A percentile compares a stretch with the other conserved stretches of the same genome.
These are phyloP conservation scores for Aquatica leii DNA, from an alignment of 2,888 invertebrate genomes.

Conservation along the genomic window DNA sequence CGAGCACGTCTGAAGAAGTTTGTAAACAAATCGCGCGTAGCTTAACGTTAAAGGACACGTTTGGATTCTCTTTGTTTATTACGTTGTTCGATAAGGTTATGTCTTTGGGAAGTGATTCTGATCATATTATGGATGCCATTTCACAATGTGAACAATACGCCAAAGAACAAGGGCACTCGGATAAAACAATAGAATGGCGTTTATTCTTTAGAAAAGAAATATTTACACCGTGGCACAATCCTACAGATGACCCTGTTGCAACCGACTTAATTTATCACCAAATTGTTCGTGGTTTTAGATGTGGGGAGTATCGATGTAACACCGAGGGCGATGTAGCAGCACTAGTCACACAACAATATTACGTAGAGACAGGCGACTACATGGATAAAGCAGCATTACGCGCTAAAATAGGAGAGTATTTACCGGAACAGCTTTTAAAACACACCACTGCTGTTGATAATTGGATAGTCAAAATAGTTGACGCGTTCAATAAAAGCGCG, in stretches of 20 bases:
- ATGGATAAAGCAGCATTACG: slow-evolving; percentile 75
- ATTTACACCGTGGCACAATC: slow-evolving; percentile 92
- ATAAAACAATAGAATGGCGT: slow-evolving; percentile 88
- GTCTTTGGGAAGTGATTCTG: slow-evolving; percentile 86
- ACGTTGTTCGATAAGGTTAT: slow-evolving; percentile 85
- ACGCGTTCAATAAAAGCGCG: slow-evolving; percentile 75
- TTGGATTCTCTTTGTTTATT: slow-evolving; percentile 93
- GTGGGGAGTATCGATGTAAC: slow-evolving; percentile 89
- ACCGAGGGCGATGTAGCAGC: slow-evolving; percentile 86
- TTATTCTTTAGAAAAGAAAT: slow-evolving; percentile 89
- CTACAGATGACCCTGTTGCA: slow-evolving; percentile 79
- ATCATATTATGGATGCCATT: slow-evolving; percentile 95
- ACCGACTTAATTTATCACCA: slow-evolving; percentile 92
- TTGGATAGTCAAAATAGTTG: slow-evolving; percentile 77
- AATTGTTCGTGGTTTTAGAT: slow-evolving; percentile 86
- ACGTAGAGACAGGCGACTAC: slow-evolving; percentile 78
- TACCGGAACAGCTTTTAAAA: slow-evolving; percentile 77
- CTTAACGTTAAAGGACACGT: slow-evolving; percentile 79
- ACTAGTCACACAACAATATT: slow-evolving; percentile 90
- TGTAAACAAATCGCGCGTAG: slow-evolving; percentile 82
- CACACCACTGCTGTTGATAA: slow-evolving; percentile 55
- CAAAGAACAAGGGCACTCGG: slow-evolving; percentile 86
- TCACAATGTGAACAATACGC: slow-evolving; percentile 96
- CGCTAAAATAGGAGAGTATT: slow-evolving; percentile 77
- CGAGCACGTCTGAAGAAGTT: slow-evolving; percentile 88